These are phyloP conservation scores for Ischnura elegans DNA, from an alignment of 2,888 invertebrate genomes.

Conservation along the genomic window DNA sequence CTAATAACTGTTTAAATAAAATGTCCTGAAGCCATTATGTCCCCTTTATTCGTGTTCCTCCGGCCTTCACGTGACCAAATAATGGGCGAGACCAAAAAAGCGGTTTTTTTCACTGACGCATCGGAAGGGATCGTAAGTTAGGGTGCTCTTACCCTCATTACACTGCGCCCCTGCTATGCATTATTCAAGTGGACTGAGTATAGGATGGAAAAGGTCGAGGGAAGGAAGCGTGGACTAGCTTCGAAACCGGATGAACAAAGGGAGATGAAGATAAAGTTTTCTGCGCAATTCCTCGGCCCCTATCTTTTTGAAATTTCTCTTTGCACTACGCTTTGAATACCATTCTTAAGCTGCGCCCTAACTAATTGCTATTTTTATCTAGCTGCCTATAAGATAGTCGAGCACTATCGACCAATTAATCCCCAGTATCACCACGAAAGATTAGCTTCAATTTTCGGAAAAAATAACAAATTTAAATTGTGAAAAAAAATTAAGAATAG, in stretches of 20 bases:
- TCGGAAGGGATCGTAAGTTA: background rate
- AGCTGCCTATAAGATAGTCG: too few relatives aligned
- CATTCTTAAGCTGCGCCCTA: too few relatives aligned
- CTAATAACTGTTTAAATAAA: background rate
- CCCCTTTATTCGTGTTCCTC: background rate
- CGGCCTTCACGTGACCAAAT: background rate
- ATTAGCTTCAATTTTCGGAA: too few relatives aligned
- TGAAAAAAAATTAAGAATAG: too few relatives aligned
- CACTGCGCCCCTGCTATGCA: background rate
- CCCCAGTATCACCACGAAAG: too few relatives aligned
- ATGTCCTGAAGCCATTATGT: background rate
- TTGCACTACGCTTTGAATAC: too few relatives aligned
- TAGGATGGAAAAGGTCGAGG: background rate
- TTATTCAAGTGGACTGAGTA: slow-evolving; percentile 2
- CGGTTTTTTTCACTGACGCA: background rate
- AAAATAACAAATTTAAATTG: too few relatives aligned
- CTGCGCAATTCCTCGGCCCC: too few relatives aligned
- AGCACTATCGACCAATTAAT: too few relatives aligned
- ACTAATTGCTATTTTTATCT: too few relatives aligned
- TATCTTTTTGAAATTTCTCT: too few relatives aligned
- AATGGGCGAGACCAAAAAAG: background rate
- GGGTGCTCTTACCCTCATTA: background rate
- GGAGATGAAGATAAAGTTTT: background rate
- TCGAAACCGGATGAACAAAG: background rate
- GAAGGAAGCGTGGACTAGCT: background rate